These are phyloP conservation scores for Dryas iulia DNA, from an alignment of 1,140 invertebrate species.

Conservation along the genomic window DNA sequence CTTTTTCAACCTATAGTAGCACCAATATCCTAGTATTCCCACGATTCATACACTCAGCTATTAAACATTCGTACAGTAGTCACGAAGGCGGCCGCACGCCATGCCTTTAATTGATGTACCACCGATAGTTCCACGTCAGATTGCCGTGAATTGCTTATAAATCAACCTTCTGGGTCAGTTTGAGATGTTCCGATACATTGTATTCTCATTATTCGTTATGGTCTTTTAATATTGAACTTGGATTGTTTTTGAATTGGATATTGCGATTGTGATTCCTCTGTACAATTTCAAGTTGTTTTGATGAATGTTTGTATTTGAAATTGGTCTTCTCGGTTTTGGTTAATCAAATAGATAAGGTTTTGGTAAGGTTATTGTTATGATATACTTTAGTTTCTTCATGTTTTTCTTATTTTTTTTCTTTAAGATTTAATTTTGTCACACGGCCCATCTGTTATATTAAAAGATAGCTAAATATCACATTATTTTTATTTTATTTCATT, in stretches of 20 bases:
- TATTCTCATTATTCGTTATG: neutral
- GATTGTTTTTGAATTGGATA: neutral
- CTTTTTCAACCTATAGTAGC: slow-evolving; percentile 16
- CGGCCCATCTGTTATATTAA: too few relatives aligned
- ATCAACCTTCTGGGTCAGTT: slow-evolving; percentile 28
- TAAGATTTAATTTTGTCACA: too few relatives aligned
- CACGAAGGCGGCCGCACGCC: slow-evolving; percentile 36
- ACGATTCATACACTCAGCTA: slow-evolving; percentile 36
- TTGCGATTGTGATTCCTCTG: too few relatives aligned
- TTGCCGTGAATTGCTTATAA: slow-evolving; percentile 16
- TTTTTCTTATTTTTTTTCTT: too few relatives aligned
- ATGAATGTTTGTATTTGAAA: too few relatives aligned
- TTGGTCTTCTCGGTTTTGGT: too few relatives aligned
- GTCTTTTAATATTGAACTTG: neutral
- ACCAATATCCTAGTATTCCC: slow-evolving; percentile 33
- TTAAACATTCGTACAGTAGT: slow-evolving; percentile 41
- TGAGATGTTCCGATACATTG: slow-evolving; percentile 9
- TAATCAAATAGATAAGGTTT: too few relatives aligned
- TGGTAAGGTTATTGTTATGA: too few relatives aligned
- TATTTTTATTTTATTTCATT: too few relatives aligned
- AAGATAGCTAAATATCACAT: too few relatives aligned
- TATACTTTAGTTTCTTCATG: too few relatives aligned
- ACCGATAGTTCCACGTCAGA: slow-evolving; percentile 31
- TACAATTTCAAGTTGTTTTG: too few relatives aligned
- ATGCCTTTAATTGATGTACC: slow-evolving; percentile 43